Base-by-base conservation (phyloP, 1,140 invertebrate species). In the Latrodectus geometricus region DNA sequence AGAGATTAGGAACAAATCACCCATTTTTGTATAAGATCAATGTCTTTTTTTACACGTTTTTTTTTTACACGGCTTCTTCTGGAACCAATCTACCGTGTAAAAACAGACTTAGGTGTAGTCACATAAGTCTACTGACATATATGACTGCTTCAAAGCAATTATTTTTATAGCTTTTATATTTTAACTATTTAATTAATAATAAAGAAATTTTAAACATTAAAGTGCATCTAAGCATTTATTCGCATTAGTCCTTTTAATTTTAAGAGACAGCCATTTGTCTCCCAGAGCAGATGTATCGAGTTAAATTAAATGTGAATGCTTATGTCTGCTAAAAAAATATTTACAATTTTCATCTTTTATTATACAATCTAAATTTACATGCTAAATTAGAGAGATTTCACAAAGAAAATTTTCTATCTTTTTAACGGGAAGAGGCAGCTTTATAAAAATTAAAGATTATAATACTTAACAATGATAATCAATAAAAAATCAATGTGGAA, bases 181-280 rank as follows among this genome's bases (percentile, higher is more conserved):
- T 76, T 76, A 76, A 76, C 52, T 76, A 76, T 76, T 15, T 76
- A 56, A 76, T 76, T 76, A 56, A 76, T 50, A 76, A 52, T 76
- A 76, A 76, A 9, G 0, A 15, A 4, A 7, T 70, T 70, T n/a
- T 70, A 70, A 70, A n/a, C 68, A 8, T 70, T 7, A 70, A n/a
- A 14, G 2, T 2, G 11, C 15, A 8, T 72, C 5, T 21, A 11
- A 12, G 1, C 52, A 54, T 56, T 56, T 76, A 54, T 54, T 76
- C 4, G n/a, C 50, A 76, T 76, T 56, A 52, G 15, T 76, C 74
- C 0, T 54, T 76, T 76, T 56, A 17, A 56, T 5, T 56, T 76
- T 20, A 54, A 56, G 2, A 54, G 54, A n/a, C 14, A 54, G 50
- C 2, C 21, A n/a, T 9, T 76, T 76, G 20, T 12, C 21, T 54